Evolutionary conservation across 2,888 invertebrate genomes (phyloP).

Genomic region (Rhagophthalmus giganteus): DNA sequence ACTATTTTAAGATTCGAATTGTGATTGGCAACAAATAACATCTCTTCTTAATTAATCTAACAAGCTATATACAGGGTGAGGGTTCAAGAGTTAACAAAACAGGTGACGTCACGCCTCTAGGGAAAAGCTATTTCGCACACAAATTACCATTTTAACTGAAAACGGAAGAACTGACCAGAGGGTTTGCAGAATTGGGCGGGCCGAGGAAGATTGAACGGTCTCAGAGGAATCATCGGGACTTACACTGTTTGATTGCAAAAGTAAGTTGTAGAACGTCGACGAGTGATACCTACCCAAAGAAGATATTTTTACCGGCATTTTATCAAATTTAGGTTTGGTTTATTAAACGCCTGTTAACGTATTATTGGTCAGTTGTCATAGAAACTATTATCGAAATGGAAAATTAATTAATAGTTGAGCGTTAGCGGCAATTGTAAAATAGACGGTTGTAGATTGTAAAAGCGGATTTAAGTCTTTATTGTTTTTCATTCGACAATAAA

Average conservation of each 20-base stretch:
- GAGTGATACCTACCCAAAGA: constrained; percentile 2
- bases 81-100: constrained; percentile 40
- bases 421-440: too few species aligned
- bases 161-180: constrained; percentile 50
- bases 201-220: constrained; percentile 55
- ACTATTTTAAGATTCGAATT: too few species aligned
- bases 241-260: constrained; percentile 35
- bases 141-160: constrained; percentile 57
- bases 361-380: too few species aligned
- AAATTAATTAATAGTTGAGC: too few species aligned
- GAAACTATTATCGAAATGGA: too few species aligned
- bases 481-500: too few species aligned
- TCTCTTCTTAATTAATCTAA: constrained; percentile 6
- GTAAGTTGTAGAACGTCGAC: constrained; percentile 28
- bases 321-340: neutral
- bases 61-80: constrained; percentile 9
- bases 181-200: constrained; percentile 49
- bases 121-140: constrained; percentile 50
- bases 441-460: too few species aligned
- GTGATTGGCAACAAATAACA: too few species aligned
- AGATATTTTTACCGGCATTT: neutral
- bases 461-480: too few species aligned
- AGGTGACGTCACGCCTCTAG: constrained; percentile 50
- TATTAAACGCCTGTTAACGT: too few species aligned
- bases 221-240: constrained; percentile 45